Evolutionary conservation across 2,888 invertebrate genomes (phyloP).

Genomic region (Rambutsinella grinnellia): DNA sequence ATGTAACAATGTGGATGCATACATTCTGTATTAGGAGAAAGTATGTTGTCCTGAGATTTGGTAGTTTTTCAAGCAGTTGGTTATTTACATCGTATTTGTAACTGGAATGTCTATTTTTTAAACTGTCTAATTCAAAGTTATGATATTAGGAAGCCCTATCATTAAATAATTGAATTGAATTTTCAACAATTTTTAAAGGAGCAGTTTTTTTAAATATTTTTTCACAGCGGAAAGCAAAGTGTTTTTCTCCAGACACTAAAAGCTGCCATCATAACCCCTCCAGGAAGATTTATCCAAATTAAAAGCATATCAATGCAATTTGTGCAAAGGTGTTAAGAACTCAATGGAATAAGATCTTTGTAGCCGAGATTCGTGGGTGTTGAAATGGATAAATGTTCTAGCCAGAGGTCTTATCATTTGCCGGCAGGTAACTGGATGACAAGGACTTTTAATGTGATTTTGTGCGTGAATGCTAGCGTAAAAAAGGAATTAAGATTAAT

Average conservation of each 20-base stretch:
- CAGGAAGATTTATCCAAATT: neutral
- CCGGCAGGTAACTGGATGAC: slow-evolving; percentile 47
- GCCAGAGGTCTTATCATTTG: slow-evolving; percentile 34
- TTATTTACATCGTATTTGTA: neutral
- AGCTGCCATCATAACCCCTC: neutral
- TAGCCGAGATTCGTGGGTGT: neutral
- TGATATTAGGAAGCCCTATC: neutral
- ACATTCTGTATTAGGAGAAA: neutral
- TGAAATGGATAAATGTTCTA: slow-evolving; percentile 13
- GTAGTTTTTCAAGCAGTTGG: neutral
- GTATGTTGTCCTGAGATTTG: neutral
- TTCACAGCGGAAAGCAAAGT: too few relatives aligned
- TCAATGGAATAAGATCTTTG: neutral
- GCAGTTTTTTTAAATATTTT: too few relatives aligned
- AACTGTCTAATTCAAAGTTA: neutral
- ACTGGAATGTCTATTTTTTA: neutral
- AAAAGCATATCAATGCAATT: neutral
- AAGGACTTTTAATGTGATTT: slow-evolving; percentile 48
- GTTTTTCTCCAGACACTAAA: too few relatives aligned
- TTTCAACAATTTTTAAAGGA: too few relatives aligned
- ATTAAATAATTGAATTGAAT: neutral
- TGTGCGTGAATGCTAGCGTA: slow-evolving; percentile 32
- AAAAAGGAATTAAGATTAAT: slow-evolving; percentile 49
- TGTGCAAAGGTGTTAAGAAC: neutral
- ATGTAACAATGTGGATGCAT: neutral